These are phyloP conservation scores for Lepisosteus osseus DNA, from an alignment of 2,113 vertebrate genomes.

Conservation along the genomic window DNA sequence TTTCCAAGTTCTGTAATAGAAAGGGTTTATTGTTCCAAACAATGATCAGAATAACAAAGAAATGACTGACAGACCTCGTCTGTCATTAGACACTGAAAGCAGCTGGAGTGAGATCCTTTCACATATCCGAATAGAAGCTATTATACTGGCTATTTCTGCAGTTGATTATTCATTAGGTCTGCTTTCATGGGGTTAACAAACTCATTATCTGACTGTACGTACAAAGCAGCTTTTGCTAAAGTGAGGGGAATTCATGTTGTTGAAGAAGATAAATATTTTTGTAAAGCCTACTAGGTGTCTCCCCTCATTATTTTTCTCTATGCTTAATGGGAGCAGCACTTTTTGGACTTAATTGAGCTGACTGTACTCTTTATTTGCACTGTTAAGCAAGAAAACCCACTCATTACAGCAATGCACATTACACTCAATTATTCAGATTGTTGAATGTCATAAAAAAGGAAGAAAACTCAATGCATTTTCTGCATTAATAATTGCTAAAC, in stretches of 20 bases:
- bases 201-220: constrained; percentile 35
- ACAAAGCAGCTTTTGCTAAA: not conserved
- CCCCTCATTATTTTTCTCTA: not conserved
- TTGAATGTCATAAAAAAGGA: not conserved
- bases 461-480: not conserved
- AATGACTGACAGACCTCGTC: constrained; percentile 39
- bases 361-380: not conserved
- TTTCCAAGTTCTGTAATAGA: constrained; percentile 16
- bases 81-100: constrained; percentile 37
- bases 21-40: constrained; percentile 25
- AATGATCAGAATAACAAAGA: constrained; percentile 40
- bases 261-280: not conserved
- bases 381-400: not conserved
- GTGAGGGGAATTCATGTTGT: not conserved
- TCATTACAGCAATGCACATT: not conserved
- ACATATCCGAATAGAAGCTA: constrained; percentile 38
- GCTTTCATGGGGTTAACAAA: constrained; percentile 55
- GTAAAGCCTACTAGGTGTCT: not conserved
- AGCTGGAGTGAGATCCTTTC: constrained; percentile 43
- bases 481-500: constrained; percentile 4
- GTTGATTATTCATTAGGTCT: constrained; percentile 51
- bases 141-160: constrained; percentile 40
- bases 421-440: not conserved
- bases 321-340: not conserved
- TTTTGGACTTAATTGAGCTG: not conserved